Evolutionary conservation across 2,797 vertebrate species (phyloP), one percentile per base, ranked within the genome.

Genomic region (Crenuchus spilurus): DNA sequence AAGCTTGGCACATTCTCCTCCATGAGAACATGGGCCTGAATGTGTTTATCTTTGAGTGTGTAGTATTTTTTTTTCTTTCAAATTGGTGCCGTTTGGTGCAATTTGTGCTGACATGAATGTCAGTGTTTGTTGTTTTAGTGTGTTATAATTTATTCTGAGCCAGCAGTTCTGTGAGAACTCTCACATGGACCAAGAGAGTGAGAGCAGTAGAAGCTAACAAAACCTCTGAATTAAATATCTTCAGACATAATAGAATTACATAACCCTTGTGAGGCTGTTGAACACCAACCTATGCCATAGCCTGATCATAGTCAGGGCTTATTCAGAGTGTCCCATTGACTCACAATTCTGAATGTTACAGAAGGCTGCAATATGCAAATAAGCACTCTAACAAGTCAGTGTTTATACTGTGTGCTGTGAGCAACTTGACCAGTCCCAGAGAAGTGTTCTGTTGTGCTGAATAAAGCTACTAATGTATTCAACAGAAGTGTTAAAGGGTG

Each of bases 41-140:
- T 39, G 44, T 64, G 18, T 71, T 41, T 28, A 57, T 70, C 37
- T 69, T 64, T 46, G 62, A 65, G 71, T 28, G 18, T 55, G 64
- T 10, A 18, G n/a, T n/a, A 20, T 22, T 10, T 8, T 26, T 52
- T 52, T 72, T 41, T 64, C 48, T 78, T 48, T 44, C 6, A 39
- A 57, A 39, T 49, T 81, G 41, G 61, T 46, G 41, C 10, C 9
- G 37, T 48, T 46, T 44, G 37, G 18, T 37, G 4, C 11, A 48
- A 16, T 35, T 41, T 76, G 63, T 46, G 42, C n/a, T 46, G 16
- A 28, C 22, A 54, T 54, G 14, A n/a, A 30, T 30, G 51, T 30
- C 1, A 28, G 26, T 54, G 51, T 54, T 54, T 54, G 51, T 54
- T 30, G 28, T n/a, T 16, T 54, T 54, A 49, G 18, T 22, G 46